Conservation (phyloP, 2,113 vertebrate genomes). For the Prinia subflava region DNA sequence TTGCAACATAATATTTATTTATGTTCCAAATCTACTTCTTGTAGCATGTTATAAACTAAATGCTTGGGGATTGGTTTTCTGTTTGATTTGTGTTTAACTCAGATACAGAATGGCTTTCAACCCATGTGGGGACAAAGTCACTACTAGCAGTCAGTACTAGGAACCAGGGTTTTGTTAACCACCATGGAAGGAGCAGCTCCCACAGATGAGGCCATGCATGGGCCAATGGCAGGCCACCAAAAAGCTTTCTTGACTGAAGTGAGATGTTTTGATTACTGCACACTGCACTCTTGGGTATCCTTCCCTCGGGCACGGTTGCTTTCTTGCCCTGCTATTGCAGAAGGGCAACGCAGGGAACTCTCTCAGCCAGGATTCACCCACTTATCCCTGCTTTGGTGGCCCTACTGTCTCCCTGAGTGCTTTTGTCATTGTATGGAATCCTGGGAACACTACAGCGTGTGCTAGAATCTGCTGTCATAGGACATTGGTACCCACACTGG, state of each 20-base stretch:
- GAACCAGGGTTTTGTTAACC: background rate
- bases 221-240: background rate
- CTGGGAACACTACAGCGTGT: fast-evolving
- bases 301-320: fast-evolving
- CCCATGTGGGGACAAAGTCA: fast-evolving
- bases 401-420: fast-evolving
- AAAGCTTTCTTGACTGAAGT: background rate
- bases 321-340: background rate
- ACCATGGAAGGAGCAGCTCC: background rate
- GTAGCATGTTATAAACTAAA: background rate
- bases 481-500: fast-evolving
- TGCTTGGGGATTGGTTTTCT: background rate
- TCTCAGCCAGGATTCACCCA: background rate
- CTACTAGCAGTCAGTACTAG: background rate
- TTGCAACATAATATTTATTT: background rate
- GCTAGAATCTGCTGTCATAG: background rate
- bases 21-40: background rate
- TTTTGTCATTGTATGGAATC: background rate
- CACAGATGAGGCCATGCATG: no score
- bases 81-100: background rate
- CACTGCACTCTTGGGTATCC: background rate
- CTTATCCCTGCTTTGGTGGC: background rate
- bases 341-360: fast-evolving
- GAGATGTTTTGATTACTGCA: background rate
- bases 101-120: background rate